Percentiles rank a stretch among this genome's conserved stretches.
These are phyloP conservation scores for Meda fulgida DNA, from an alignment of 2,797 vertebrate species.

Conservation along the genomic window DNA sequence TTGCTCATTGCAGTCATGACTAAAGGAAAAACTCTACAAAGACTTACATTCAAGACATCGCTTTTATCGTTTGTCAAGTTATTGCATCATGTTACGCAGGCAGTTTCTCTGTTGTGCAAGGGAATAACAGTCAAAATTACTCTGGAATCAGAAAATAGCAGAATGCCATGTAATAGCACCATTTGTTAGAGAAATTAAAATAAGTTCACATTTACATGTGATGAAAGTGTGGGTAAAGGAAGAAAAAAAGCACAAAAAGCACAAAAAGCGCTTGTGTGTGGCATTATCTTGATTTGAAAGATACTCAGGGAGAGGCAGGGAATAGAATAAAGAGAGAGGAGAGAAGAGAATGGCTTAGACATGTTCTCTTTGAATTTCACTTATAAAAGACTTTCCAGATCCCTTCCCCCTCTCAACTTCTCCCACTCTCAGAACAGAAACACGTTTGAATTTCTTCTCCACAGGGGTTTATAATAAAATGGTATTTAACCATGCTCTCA, in stretches of 20 bases:
- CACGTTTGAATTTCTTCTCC: conserved; percentile 71
- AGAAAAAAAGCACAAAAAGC: not conserved
- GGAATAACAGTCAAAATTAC: not conserved
- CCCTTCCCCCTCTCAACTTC: conserved; percentile 23
- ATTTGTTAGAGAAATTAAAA: conserved; percentile 62
- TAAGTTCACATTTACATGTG: conserved; percentile 6
- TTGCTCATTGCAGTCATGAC: conserved; percentile 8
- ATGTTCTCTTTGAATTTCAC: conserved; percentile 73
- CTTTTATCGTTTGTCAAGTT: not conserved
- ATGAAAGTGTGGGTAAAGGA: conserved; percentile 1
- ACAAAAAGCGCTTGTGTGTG: conserved; percentile 60
- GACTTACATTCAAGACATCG: not conserved
- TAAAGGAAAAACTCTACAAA: not conserved
- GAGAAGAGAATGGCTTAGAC: conserved; percentile 60
- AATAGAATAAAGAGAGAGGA: conserved; percentile 60
- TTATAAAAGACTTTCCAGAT: conserved; percentile 70
- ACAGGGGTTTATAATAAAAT: conserved; percentile 72
- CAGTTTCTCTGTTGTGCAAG: not conserved
- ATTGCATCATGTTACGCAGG: not conserved
- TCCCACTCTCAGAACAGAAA: conserved; percentile 66
- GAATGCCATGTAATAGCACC: conserved; percentile 66
- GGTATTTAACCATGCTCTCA: conserved; percentile 71
- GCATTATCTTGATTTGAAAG: conserved; percentile 73
- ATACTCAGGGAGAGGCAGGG: conserved; percentile 60
- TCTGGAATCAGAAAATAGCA: conserved; percentile 4